These are phyloP conservation scores for Amblyjoppa proteus DNA, from an alignment of 2,888 invertebrate species.

Conservation along the genomic window DNA sequence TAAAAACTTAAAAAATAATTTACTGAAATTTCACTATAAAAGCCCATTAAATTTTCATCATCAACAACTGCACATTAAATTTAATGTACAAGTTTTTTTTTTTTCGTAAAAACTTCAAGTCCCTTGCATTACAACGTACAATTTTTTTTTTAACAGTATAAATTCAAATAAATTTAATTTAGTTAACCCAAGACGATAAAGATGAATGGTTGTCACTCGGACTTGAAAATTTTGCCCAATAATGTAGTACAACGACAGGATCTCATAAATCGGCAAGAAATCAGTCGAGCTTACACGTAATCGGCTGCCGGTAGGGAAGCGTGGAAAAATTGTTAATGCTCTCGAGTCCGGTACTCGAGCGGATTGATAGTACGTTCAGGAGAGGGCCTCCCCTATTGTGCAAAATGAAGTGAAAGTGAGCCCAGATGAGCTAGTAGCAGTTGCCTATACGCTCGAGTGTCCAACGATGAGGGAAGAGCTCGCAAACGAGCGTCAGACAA, in stretches of 20 bases:
- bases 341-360: slow-evolving; percentile 29
- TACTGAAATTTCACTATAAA: too few species aligned
- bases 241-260: not conserved
- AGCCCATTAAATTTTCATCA: too few species aligned
- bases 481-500: slow-evolving; percentile 26
- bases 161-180: too few species aligned
- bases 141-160: too few species aligned
- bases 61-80: too few species aligned
- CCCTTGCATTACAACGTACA: too few species aligned
- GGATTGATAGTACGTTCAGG: slow-evolving; percentile 31
- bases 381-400: slow-evolving; percentile 53
- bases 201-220: too few species aligned
- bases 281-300: slow-evolving; percentile 12
- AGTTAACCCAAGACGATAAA: too few species aligned
- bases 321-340: slow-evolving; percentile 35
- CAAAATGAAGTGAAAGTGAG: slow-evolving; percentile 67
- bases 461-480: slow-evolving; percentile 34
- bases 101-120: too few species aligned
- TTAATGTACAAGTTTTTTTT: too few species aligned
- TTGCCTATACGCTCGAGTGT: slow-evolving; percentile 27
- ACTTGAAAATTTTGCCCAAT: too few species aligned
- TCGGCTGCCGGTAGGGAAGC: slow-evolving; percentile 19
- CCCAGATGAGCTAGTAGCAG: slow-evolving; percentile 5
- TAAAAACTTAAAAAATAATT: too few species aligned
- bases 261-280: not conserved